A percentile compares a stretch with the other conserved stretches of the same genome.
Evolutionary conservation across 2,888 invertebrate genomes (phyloP).

Genomic region (Latrodectus hesperus): DNA sequence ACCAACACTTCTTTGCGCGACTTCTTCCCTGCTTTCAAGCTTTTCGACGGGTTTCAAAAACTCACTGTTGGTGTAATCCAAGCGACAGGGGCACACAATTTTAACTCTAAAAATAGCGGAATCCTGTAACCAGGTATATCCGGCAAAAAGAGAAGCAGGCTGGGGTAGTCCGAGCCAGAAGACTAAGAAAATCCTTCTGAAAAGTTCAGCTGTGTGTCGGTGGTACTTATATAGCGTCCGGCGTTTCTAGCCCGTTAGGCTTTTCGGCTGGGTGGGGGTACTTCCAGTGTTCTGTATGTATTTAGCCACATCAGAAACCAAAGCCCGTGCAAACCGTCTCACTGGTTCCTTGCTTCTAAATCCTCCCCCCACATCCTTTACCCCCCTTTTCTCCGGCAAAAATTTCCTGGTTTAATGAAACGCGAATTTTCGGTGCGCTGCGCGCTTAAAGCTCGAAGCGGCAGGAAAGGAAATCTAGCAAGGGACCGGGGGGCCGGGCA

Average conservation of each 20-base stretch:
- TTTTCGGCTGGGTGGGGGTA: constrained; percentile 29
- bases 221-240: constrained; percentile 68
- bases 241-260: constrained; percentile 68
- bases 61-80: no score
- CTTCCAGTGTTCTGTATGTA: constrained; percentile 67
- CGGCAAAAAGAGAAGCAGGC: neutral
- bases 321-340: constrained; percentile 68
- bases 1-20: no score
- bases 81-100: no score
- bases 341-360: constrained; percentile 57
- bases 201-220: constrained; percentile 61
- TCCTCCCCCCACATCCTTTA: constrained; percentile 13
- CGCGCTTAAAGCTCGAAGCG: constrained; percentile 62
- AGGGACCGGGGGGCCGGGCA: constrained; percentile 14
- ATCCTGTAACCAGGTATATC: no score
- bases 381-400: constrained; percentile 59
- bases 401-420: constrained; percentile 70
- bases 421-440: constrained; percentile 69
- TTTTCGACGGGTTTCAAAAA: no score
- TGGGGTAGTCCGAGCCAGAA: constrained; percentile 36
- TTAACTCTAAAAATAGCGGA: no score
- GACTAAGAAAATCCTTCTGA: constrained; percentile 63
- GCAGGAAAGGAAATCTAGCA: constrained; percentile 53
- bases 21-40: no score
- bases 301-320: constrained; percentile 70